A percentile compares a stretch with the other conserved stretches of the same genome.
These are phyloP conservation scores for Margaritifera margaritifera DNA, from an alignment of 2,888 invertebrate species.

Conservation along the genomic window DNA sequence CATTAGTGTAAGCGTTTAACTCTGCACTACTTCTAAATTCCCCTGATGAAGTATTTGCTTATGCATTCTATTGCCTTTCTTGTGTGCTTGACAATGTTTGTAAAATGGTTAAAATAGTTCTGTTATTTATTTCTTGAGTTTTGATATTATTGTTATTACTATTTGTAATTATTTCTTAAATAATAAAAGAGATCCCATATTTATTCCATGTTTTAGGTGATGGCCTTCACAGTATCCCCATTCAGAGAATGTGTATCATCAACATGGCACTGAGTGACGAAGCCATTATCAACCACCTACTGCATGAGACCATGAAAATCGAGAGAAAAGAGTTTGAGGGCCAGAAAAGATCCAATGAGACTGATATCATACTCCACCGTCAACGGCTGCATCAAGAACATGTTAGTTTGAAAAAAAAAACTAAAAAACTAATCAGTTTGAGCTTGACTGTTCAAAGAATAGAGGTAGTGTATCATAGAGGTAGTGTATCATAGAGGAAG, in stretches of 20 bases:
- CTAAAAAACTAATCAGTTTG: neutral
- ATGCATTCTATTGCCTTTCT: too few relatives aligned
- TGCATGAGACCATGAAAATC: conserved; percentile 66
- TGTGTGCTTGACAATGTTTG: neutral
- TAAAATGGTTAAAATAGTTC: neutral
- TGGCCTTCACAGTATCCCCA: conserved; percentile 60
- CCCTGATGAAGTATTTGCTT: too few relatives aligned
- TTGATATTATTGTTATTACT: neutral
- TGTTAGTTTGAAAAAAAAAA: conserved; percentile 54
- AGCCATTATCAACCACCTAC: conserved; percentile 64
- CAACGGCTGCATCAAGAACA: conserved; percentile 65
- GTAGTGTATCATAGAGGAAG: neutral
- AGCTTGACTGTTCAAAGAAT: too few relatives aligned
- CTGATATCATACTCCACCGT: conserved; percentile 66
- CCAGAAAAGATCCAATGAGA: conserved; percentile 67
- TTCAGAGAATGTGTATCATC: conserved; percentile 62
- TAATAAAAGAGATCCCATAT: too few relatives aligned
- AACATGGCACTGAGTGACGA: conserved; percentile 69
- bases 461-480: neutral
- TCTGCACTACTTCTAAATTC: too few relatives aligned
- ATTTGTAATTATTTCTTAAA: neutral
- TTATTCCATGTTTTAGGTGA: conserved; percentile 49
- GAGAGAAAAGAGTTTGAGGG: conserved; percentile 70
- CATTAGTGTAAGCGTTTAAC: too few relatives aligned
- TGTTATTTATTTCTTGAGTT: neutral